Evolutionary conservation across 1,140 invertebrate species (phyloP).

Genomic region (Saxidomus purpurata): DNA sequence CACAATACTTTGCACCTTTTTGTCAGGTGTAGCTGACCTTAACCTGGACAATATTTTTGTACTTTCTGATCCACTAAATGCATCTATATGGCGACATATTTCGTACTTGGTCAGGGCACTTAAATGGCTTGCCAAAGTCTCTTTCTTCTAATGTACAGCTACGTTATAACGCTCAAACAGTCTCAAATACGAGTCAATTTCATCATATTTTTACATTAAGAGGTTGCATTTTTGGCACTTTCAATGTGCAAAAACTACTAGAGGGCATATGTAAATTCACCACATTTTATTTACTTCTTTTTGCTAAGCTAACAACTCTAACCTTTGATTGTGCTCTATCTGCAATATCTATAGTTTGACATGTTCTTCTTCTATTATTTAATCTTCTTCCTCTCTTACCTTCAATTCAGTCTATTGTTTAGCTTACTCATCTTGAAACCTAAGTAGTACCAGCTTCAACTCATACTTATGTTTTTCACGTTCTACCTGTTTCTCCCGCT

Average conservation of each 20-base stretch:
- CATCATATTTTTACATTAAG: slow-evolving; percentile 68
- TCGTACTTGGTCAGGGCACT: slow-evolving; percentile 25
- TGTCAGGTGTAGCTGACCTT: neutral
- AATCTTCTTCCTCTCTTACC: neutral
- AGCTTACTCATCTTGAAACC: neutral
- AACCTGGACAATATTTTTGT: neutral
- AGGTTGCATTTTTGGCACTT: no score
- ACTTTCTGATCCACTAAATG: neutral
- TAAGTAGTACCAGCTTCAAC: neutral
- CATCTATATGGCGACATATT: neutral
- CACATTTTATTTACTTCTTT: neutral
- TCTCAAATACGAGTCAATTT: slow-evolving; percentile 62
- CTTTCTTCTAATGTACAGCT: slow-evolving; percentile 40
- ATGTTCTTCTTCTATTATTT: neutral
- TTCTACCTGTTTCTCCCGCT: slow-evolving; percentile 1
- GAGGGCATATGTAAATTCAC: neutral
- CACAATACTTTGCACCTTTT: neutral
- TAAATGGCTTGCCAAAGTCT: slow-evolving; percentile 52
- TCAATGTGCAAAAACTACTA: neutral
- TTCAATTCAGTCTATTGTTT: neutral
- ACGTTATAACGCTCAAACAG: slow-evolving; percentile 64
- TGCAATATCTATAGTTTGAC: neutral
- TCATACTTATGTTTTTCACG: neutral
- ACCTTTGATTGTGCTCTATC: neutral
- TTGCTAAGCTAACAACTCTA: neutral